Evolutionary conservation across 2,113 vertebrate species (phyloP).

Genomic region (Paramormyrops kingsleyae): DNA sequence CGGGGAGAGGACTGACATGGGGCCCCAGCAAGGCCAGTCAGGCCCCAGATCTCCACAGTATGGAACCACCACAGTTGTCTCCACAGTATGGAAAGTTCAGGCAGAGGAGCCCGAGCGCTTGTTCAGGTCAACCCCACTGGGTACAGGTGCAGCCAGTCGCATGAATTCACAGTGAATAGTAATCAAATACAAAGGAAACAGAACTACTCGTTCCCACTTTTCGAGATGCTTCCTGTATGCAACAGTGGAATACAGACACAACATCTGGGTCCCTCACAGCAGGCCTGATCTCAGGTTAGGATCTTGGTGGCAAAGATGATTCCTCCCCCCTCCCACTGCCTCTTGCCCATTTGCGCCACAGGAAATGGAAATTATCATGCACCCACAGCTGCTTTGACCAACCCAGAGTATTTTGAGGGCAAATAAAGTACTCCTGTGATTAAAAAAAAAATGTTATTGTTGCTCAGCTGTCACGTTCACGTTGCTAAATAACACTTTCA

Average conservation of each 20-base stretch:
- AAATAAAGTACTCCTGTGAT: neutral
- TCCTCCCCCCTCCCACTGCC: neutral
- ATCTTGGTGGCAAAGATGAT: neutral
- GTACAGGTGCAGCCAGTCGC: neutral
- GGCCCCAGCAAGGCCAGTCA: neutral
- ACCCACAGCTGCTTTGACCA: neutral
- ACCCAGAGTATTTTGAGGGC: neutral
- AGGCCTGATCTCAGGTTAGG: neutral
- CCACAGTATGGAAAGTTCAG: neutral
- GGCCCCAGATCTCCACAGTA: neutral
- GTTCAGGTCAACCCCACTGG: neutral
- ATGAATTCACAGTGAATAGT: neutral
- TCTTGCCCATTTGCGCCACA: neutral
- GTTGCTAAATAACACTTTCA: neutral
- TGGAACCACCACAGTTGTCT: neutral
- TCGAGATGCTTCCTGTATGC: neutral
- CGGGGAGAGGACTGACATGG: neutral
- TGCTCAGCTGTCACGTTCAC: neutral
- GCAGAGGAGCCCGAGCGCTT: neutral
- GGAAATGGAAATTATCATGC: neutral
- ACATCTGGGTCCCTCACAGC: neutral
- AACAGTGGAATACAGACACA: neutral
- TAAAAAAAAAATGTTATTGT: neutral
- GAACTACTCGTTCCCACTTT: neutral
- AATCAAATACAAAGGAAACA: neutral